phyloP scores from a whole-genome alignment of 2,797 vertebrate genomes.

The Silurus lanzhouensis region DNA sequence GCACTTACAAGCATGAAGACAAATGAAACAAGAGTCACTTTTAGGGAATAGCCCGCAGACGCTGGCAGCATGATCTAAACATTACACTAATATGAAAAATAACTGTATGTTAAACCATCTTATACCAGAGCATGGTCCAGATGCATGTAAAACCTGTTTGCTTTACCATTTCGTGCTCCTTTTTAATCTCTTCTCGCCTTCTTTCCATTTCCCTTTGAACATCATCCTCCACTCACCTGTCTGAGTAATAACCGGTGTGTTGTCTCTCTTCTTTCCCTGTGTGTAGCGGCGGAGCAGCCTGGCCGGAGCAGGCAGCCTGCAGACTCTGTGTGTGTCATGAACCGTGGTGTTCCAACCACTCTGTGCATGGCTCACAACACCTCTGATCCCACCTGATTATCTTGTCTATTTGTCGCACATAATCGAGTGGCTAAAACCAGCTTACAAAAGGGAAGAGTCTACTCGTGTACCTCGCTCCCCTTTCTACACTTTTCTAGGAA shows the following conservation, averaged over 20 bases:
- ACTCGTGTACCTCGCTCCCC: conserved; percentile 19
- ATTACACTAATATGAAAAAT: conserved; percentile 26
- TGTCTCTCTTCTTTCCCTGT: conserved; percentile 60
- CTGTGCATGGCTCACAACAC: conserved; percentile 61
- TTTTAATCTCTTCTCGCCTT: conserved; percentile 42
- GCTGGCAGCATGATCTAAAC: conserved; percentile 51
- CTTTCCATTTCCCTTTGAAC: conserved; percentile 29
- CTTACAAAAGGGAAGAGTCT: conserved; percentile 19
- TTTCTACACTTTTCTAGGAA: conserved; percentile 45
- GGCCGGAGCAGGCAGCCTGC: conserved; percentile 54
- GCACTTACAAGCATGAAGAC: conserved; percentile 58
- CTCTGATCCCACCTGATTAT: conserved; percentile 52
- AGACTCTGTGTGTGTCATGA: conserved; percentile 64
- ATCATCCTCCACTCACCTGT: conserved; percentile 43
- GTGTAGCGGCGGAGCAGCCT: conserved; percentile 55
- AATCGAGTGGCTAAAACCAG: conserved; percentile 30
- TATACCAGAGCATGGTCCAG: conserved; percentile 44
- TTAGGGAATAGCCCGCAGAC: conserved; percentile 29
- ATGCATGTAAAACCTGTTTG: conserved; percentile 53
- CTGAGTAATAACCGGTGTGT: conserved; percentile 58
- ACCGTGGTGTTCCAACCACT: conserved; percentile 62
- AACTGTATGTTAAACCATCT: not conserved
- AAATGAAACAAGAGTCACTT: conserved; percentile 50
- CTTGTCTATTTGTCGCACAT: conserved; percentile 41
- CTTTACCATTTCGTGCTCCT: conserved; percentile 45